These are phyloP conservation scores for Lithophane socia DNA, from an alignment of 2,888 invertebrate species.

Conservation along the genomic window DNA sequence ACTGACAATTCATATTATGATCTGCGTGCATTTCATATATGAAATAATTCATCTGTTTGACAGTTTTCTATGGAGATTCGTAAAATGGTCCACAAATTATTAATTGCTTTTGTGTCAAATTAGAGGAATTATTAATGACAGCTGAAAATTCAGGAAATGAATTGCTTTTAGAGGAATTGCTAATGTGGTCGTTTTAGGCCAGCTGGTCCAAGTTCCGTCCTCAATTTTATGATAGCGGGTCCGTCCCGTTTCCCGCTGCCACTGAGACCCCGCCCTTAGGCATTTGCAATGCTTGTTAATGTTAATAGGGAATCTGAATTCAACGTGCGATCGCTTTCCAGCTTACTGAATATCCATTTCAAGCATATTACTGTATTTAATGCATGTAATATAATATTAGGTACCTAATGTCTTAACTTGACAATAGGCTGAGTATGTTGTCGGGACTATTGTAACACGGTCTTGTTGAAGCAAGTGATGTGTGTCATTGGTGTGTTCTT, in stretches of 20 bases:
- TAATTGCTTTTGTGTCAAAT: no score
- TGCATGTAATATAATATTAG: constrained; percentile 72
- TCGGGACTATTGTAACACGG: neutral
- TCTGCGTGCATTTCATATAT: no score
- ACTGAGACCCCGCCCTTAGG: constrained; percentile 60
- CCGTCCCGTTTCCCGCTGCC: constrained; percentile 29
- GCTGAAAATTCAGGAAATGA: no score
- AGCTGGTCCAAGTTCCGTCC: neutral
- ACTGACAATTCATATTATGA: no score
- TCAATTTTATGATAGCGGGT: no score
- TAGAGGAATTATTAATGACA: no score
- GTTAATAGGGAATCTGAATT: constrained; percentile 84
- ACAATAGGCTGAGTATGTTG: constrained; percentile 42
- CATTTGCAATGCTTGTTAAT: constrained; percentile 81
- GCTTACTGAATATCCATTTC: constrained; percentile 82
- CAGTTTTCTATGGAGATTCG: no score
- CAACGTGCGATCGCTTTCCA: constrained; percentile 81
- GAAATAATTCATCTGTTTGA: no score
- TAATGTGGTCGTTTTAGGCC: no score
- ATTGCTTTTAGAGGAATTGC: no score
- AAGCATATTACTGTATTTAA: constrained; percentile 75
- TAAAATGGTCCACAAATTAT: no score
- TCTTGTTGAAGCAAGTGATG: neutral
- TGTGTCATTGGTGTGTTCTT: constrained; percentile 1
- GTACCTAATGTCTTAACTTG: constrained; percentile 60